Evolutionary conservation across 2,113 vertebrate species (phyloP).

Genomic region (Nothocercus nigrocapillus): DNA sequence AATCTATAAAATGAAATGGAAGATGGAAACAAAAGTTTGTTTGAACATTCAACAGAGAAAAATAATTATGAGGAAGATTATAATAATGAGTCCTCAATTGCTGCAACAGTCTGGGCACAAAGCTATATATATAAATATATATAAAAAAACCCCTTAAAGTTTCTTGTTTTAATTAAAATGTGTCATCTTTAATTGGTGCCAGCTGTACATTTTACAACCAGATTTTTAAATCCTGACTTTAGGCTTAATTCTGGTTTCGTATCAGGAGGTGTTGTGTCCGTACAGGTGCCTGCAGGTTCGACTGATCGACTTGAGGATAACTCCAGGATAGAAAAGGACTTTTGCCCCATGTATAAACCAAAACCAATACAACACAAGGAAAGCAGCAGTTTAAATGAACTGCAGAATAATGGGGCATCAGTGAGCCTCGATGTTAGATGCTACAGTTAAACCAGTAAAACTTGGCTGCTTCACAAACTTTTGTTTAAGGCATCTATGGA

Average conservation of each 20-base stretch:
- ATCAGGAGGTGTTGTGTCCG: neutral
- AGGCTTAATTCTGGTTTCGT: neutral
- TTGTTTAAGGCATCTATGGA: neutral
- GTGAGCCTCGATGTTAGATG: neutral
- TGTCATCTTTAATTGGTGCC: slow-evolving; percentile 19
- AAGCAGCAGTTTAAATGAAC: neutral
- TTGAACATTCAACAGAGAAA: slow-evolving; percentile 51
- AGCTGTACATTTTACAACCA: neutral
- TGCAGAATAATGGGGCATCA: neutral
- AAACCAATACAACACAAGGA: neutral
- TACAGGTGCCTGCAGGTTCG: neutral
- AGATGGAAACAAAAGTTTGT: slow-evolving; percentile 13
- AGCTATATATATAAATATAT: neutral
- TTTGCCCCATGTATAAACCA: neutral
- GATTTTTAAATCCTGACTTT: slow-evolving; percentile 1
- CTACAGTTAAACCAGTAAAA: neutral
- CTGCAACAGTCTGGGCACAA: neutral
- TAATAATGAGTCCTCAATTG: slow-evolving; percentile 40
- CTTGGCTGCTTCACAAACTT: neutral
- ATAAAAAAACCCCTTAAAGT: neutral
- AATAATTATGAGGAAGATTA: slow-evolving; percentile 42
- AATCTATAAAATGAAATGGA: slow-evolving; percentile 38
- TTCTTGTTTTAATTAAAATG: slow-evolving; percentile 34
- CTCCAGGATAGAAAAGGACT: neutral
- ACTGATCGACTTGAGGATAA: neutral